A percentile compares a stretch with the other conserved stretches of the same genome.
These are phyloP conservation scores for Drosophila elegans DNA, from an alignment of 1,140 invertebrate species.

Conservation along the genomic window DNA sequence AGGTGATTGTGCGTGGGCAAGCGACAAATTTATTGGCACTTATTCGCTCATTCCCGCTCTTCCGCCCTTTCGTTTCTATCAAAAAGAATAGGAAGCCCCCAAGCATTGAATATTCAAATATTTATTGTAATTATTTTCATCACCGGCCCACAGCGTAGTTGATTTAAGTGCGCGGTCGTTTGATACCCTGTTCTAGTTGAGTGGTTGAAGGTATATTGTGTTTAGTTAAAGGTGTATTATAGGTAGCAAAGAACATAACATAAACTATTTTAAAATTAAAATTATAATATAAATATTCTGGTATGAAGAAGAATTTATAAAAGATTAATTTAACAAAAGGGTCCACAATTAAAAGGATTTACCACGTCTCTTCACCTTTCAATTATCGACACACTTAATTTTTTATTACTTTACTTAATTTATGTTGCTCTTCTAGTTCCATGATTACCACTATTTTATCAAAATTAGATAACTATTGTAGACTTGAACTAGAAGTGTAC, in stretches of 20 bases:
- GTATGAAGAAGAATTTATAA: too few relatives aligned
- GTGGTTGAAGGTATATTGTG: neutral
- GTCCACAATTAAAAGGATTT: too few relatives aligned
- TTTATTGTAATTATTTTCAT: slow-evolving; percentile 57
- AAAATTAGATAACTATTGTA: neutral
- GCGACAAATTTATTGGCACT: slow-evolving; percentile 63
- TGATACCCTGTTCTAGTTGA: slow-evolving; percentile 11
- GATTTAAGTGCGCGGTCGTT: slow-evolving; percentile 32
- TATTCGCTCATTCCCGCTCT: slow-evolving; percentile 13
- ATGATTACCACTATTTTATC: too few relatives aligned
- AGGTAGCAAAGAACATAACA: too few relatives aligned
- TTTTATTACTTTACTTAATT: too few relatives aligned
- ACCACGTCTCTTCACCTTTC: too few relatives aligned
- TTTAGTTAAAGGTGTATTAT: neutral
- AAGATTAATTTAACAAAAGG: too few relatives aligned
- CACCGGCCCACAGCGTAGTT: slow-evolving; percentile 32
- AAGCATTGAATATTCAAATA: slow-evolving; percentile 51
- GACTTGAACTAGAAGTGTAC: neutral
- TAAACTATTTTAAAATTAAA: too few relatives aligned
- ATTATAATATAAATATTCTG: too few relatives aligned
- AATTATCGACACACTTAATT: too few relatives aligned
- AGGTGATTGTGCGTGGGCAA: slow-evolving; percentile 42
- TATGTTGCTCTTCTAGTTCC: too few relatives aligned
- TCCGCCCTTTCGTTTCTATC: slow-evolving; percentile 8
- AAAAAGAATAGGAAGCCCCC: slow-evolving; percentile 24